Evolutionary conservation across 2,888 invertebrate species (phyloP).

Genomic region (Doris montereyensis): DNA sequence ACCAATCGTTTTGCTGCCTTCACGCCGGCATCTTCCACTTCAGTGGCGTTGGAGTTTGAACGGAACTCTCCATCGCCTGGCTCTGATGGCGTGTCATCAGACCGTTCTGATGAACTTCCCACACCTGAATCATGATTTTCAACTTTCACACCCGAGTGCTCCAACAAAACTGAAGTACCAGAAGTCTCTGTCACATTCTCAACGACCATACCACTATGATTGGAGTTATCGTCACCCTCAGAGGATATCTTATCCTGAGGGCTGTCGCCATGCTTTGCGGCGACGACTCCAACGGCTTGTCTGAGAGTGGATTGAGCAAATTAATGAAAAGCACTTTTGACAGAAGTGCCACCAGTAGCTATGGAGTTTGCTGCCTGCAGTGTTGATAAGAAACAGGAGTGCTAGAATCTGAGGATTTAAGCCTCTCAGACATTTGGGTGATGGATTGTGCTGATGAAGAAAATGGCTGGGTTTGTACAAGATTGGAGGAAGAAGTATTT

Average conservation of each 20-base stretch:
- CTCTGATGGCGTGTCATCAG: conserved; percentile 64
- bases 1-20: neutral
- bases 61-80: conserved; percentile 62
- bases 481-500: conserved; percentile 6
- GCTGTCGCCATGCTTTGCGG: conserved; percentile 34
- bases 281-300: conserved; percentile 42
- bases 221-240: conserved; percentile 62
- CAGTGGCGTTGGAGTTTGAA: conserved; percentile 38
- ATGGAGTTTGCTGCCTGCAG: conserved; percentile 38
- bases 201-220: conserved; percentile 56
- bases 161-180: conserved; percentile 50
- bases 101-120: conserved; percentile 65
- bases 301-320: conserved; percentile 46
- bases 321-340: conserved; percentile 32
- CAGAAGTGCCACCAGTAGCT: neutral
- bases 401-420: conserved; percentile 1
- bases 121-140: conserved; percentile 68
- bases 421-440: conserved; percentile 9
- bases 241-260: conserved; percentile 48
- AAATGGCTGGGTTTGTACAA: neutral
- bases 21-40: conserved; percentile 35
- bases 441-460: conserved; percentile 3
- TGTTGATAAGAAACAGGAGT: conserved; percentile 18
- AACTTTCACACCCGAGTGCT: conserved; percentile 52
- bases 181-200: conserved; percentile 47